phyloP scores from a whole-genome alignment of 2,113 vertebrate genomes.

The Colistium nudipinnis region DNA sequence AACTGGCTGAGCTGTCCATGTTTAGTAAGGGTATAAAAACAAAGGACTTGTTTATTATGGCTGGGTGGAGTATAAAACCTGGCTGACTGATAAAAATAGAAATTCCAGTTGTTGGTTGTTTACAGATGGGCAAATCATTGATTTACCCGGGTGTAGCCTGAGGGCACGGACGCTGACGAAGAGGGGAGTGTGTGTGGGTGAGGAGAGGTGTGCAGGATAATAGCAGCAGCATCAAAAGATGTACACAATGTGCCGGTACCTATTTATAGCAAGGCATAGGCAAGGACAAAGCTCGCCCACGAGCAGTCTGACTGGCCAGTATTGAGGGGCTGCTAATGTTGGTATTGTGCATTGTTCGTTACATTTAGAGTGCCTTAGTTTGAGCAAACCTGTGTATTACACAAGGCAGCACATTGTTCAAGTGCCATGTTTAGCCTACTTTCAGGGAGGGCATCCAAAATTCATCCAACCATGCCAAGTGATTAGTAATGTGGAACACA shows the following conservation, averaged over 20 bases:
- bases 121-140: conserved; percentile 43
- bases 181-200: conserved; percentile 42
- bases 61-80: conserved; percentile 34
- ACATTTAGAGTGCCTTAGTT: conserved; percentile 31
- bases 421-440: conserved; percentile 49
- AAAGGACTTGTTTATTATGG: conserved; percentile 53
- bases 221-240: conserved; percentile 51
- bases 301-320: conserved; percentile 52
- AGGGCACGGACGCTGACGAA: conserved; percentile 34
- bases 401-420: conserved; percentile 47
- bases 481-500: conserved; percentile 27
- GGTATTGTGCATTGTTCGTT: conserved; percentile 58
- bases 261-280: conserved; percentile 71
- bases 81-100: conserved; percentile 28
- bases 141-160: conserved; percentile 16
- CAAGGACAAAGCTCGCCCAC: conserved; percentile 62
- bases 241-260: conserved; percentile 53
- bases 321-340: conserved; percentile 39
- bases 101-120: conserved; percentile 19
- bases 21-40: conserved; percentile 62
- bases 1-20: conserved; percentile 66
- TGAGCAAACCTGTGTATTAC: conserved; percentile 32
- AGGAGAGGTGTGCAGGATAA: conserved; percentile 55
- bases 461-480: conserved; percentile 13
- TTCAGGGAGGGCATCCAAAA: conserved; percentile 31